Evolutionary conservation across 2,888 invertebrate genomes (phyloP).

Genomic region (Sphaerophoria rueppellii): DNA sequence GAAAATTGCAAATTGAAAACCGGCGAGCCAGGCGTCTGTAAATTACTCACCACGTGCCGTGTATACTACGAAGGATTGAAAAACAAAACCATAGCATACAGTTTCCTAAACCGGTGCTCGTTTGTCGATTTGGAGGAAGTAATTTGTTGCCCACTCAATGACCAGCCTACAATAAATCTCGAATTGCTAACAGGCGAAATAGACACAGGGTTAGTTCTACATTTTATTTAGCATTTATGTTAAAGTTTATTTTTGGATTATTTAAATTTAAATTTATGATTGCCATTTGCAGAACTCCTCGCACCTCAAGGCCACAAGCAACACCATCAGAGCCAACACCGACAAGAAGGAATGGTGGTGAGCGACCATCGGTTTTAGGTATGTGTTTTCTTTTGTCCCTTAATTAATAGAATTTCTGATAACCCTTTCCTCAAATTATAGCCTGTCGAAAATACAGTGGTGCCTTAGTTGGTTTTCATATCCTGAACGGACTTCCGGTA

Average conservation of each 20-base stretch:
- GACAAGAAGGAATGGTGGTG: not conserved
- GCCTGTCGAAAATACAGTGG: slow-evolving; percentile 53
- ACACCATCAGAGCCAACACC: not conserved
- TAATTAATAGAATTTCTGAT: not conserved
- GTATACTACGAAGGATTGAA: slow-evolving; percentile 30
- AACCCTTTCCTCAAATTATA: not conserved
- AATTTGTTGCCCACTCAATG: slow-evolving; percentile 77
- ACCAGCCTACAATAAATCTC: not conserved
- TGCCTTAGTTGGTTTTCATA: slow-evolving; percentile 58
- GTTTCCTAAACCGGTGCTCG: slow-evolving; percentile 76
- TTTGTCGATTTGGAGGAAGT: slow-evolving; percentile 76
- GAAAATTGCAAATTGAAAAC: not conserved
- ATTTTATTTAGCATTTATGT: not conserved
- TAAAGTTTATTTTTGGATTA: not conserved
- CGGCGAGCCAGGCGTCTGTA: slow-evolving; percentile 75
- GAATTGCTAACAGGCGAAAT: not conserved
- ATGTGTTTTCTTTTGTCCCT: not conserved
- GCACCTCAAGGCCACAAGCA: not conserved
- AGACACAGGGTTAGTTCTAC: no score
- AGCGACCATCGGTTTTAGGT: slow-evolving; percentile 3
- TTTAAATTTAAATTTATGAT: no score
- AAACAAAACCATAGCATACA: slow-evolving; percentile 25
- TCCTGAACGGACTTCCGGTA: slow-evolving; percentile 70
- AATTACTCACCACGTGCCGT: slow-evolving; percentile 57
- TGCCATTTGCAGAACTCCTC: not conserved